A percentile compares a stretch with the other conserved stretches of the same genome.
These are phyloP conservation scores for Aeoliscus strigatus DNA, from an alignment of 2,797 vertebrate species.

Conservation along the genomic window DNA sequence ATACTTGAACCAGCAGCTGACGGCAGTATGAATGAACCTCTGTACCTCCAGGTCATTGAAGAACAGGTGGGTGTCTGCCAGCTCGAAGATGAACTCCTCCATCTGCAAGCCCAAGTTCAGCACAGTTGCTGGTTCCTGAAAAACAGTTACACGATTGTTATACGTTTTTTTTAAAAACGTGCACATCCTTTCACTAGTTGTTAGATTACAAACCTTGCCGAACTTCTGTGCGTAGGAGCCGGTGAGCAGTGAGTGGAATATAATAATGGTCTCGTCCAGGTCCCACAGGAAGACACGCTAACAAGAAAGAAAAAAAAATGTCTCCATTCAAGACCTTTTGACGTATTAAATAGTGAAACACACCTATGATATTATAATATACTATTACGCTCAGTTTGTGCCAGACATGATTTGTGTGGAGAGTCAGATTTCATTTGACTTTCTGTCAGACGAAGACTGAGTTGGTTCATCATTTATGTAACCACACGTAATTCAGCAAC, in stretches of 20 bases:
- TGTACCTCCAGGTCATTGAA: conserved; percentile 96
- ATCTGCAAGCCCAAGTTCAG: conserved; percentile 94
- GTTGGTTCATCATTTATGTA: too few relatives aligned
- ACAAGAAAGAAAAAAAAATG: conserved; percentile 28
- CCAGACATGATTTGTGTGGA: too few relatives aligned
- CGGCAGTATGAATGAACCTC: too few relatives aligned
- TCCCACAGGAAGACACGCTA: conserved; percentile 97
- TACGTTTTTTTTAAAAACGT: too few relatives aligned
- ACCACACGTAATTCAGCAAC: too few relatives aligned
- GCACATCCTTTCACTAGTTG: neutral
- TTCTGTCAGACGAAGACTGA: too few relatives aligned
- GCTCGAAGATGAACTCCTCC: conserved; percentile 99
- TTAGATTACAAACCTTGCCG: conserved; percentile 81
- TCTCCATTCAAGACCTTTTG: neutral
- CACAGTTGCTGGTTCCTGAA: conserved; percentile 87
- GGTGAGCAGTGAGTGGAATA: conserved; percentile 98
- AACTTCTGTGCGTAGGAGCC: conserved; percentile 97
- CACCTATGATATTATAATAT: too few relatives aligned
- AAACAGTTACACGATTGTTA: too few relatives aligned
- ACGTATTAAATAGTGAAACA: too few relatives aligned
- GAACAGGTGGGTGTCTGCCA: conserved; percentile 97
- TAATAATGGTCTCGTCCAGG: conserved; percentile 97
- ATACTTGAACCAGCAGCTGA: too few relatives aligned
- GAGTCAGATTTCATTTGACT: too few relatives aligned
- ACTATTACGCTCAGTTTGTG: too few relatives aligned